Conservation (phyloP, 2,888 invertebrate genomes). For the Heteromurus nitidus region DNA sequence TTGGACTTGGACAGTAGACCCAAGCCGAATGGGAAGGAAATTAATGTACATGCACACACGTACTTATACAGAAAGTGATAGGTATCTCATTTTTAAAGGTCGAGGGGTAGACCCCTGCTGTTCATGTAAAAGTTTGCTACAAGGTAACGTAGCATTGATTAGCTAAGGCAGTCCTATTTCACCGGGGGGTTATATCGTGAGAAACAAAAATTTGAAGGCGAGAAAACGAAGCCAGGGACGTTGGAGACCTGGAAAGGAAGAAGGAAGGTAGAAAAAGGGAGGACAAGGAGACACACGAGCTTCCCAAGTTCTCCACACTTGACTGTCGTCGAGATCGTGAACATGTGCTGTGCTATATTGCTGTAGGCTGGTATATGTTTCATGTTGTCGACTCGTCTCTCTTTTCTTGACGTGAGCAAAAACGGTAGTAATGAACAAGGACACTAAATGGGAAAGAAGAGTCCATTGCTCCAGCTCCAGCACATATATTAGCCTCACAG, state of each 20-base stretch:
- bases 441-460: background rate
- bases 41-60: background rate
- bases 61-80: background rate
- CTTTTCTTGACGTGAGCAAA: conserved; percentile 2
- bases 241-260: background rate
- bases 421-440: conserved; percentile 12
- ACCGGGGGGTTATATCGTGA: background rate
- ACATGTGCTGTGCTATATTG: no score
- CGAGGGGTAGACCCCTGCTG: conserved; percentile 8
- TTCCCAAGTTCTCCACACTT: no score
- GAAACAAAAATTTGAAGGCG: conserved; percentile 26
- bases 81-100: conserved; percentile 13
- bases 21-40: background rate
- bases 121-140: background rate
- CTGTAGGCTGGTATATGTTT: no score
- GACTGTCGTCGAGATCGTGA: background rate
- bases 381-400: background rate
- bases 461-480: background rate
- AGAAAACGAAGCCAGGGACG: conserved; percentile 24
- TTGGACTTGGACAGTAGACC: no score
- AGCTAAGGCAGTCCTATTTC: no score
- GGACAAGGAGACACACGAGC: conserved; percentile 12
- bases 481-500: no score
- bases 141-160: background rate
- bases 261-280: conserved; percentile 10